Evolutionary conservation across 1,140 invertebrate genomes (phyloP).

Genomic region (Charaxes varanes): DNA sequence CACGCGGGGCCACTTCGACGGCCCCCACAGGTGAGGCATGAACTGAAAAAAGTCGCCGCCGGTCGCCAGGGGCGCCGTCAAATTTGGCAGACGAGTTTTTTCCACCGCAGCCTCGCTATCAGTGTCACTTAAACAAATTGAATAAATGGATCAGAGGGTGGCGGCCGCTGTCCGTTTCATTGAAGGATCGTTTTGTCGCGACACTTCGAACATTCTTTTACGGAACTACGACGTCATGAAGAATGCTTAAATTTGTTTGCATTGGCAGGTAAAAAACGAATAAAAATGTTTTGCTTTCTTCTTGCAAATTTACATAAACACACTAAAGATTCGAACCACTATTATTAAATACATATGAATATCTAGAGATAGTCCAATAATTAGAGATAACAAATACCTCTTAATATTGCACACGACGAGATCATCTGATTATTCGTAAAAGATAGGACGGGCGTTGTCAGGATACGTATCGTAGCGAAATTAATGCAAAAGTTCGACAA

Average conservation of each 20-base stretch:
- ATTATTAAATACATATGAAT: too few species aligned
- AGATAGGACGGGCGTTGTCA: not conserved
- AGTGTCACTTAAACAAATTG: constrained; percentile 74
- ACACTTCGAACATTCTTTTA: constrained; percentile 4
- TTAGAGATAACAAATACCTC: too few species aligned
- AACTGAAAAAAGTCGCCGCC: constrained; percentile 56
- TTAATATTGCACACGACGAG: too few species aligned
- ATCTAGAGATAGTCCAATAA: too few species aligned
- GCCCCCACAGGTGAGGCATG: constrained; percentile 51
- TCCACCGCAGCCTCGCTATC: constrained; percentile 58
- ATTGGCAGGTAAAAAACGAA: too few species aligned
- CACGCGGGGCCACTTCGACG: constrained; percentile 34
- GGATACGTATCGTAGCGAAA: constrained; percentile 16
- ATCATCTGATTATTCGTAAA: too few species aligned
- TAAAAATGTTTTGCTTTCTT: too few species aligned
- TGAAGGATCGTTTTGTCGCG: constrained; percentile 10
- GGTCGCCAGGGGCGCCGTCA: constrained; percentile 47
- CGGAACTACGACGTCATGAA: not conserved
- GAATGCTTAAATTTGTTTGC: too few species aligned
- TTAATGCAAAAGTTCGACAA: constrained; percentile 54
- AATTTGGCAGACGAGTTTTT: constrained; percentile 66
- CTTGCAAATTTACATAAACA: too few species aligned
- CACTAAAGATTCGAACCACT: too few species aligned
- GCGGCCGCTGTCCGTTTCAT: constrained; percentile 9
- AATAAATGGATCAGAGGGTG: constrained; percentile 60